These are phyloP conservation scores for Drosophila mimetica DNA, from an alignment of 2,888 invertebrate species.

Conservation along the genomic window DNA sequence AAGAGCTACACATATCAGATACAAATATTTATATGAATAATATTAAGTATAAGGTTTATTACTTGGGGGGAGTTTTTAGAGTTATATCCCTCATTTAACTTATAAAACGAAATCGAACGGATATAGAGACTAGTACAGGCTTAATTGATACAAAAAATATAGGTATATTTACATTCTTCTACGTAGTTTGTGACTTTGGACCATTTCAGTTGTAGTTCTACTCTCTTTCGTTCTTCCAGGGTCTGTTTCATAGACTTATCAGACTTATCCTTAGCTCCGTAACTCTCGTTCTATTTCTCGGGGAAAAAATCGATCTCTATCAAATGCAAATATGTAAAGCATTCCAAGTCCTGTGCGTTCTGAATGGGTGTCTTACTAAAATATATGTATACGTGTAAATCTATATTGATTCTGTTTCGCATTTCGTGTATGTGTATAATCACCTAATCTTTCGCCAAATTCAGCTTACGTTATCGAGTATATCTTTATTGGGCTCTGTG, in stretches of 20 bases:
- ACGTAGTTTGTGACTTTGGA: conserved; percentile 66
- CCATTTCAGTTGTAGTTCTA: conserved; percentile 68
- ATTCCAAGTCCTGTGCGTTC: conserved; percentile 72
- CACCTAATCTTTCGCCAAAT: conserved; percentile 8
- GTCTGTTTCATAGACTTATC: conserved; percentile 33
- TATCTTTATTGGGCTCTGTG: conserved; percentile 52
- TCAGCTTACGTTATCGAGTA: conserved; percentile 36
- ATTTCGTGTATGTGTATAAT: conserved; percentile 4
- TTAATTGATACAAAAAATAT: conserved; percentile 48
- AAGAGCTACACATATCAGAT: conserved; percentile 14
- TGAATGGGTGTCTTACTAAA: conserved; percentile 67
- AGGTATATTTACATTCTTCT: conserved; percentile 42
- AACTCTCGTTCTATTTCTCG: conserved; percentile 8
- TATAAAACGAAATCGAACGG: conserved; percentile 24
- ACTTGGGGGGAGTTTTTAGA: conserved; percentile 17
- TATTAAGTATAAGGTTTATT: conserved; percentile 17
- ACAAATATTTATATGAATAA: conserved; percentile 25
- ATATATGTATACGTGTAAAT: conserved; percentile 55
- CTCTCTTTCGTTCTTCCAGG: conserved; percentile 24
- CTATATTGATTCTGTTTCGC: conserved; percentile 32
- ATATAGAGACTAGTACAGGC: conserved; percentile 36
- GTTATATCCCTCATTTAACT: conserved; percentile 30
- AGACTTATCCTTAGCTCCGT: conserved; percentile 65
- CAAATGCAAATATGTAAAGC: conserved; percentile 76
- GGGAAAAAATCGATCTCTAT: conserved; percentile 73